phyloP scores from a whole-genome alignment of 2,797 vertebrate genomes.

The Protosalanx chinensis region DNA sequence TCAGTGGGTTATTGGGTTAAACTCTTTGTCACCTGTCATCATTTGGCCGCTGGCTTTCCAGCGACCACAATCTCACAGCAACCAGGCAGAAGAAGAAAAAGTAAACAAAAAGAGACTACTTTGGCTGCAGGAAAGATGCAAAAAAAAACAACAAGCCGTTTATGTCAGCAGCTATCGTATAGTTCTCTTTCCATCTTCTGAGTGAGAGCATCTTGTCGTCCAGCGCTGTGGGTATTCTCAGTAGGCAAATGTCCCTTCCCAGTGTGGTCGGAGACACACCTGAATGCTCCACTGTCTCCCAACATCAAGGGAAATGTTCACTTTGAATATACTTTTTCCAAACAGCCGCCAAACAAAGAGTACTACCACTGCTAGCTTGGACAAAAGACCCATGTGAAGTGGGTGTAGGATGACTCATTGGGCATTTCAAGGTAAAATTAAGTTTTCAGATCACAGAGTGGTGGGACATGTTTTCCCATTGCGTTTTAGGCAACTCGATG shows the following conservation, averaged over 20 bases:
- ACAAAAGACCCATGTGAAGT: background rate
- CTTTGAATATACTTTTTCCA: slow-evolving; percentile 27
- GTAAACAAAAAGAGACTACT: background rate
- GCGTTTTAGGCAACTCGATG: background rate
- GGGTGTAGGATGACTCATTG: background rate
- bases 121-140: background rate
- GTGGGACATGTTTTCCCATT: background rate
- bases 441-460: background rate
- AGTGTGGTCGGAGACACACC: slow-evolving; percentile 18
- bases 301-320: slow-evolving; percentile 36
- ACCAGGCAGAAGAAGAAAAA: too few relatives aligned
- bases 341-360: background rate
- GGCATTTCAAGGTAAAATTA: background rate
- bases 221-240: background rate
- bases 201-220: slow-evolving; percentile 17
- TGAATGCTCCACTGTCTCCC: slow-evolving; percentile 6
- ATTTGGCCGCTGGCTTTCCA: too few relatives aligned
- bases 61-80: too few relatives aligned
- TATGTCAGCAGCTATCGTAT: background rate
- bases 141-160: background rate
- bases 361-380: background rate
- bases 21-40: too few relatives aligned
- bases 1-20: too few relatives aligned
- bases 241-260: slow-evolving; percentile 35
- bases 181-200: background rate